These are phyloP conservation scores for Pachypanchax playfairii DNA, from an alignment of 2,113 vertebrate species.

Conservation along the genomic window DNA sequence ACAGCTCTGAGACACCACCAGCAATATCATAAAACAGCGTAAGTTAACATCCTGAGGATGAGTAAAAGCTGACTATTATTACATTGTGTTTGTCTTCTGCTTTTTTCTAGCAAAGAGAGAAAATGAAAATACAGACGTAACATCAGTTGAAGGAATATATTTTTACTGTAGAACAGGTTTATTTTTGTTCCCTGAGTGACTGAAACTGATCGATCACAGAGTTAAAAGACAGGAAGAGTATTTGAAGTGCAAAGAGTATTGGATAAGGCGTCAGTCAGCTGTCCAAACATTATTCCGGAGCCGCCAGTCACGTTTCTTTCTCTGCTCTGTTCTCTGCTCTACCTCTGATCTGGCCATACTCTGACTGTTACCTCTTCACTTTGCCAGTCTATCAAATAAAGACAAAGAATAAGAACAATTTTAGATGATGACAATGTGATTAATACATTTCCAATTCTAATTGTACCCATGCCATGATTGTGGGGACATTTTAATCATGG, in stretches of 20 bases:
- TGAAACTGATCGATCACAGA: conserved; percentile 60
- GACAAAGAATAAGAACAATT: too few species aligned
- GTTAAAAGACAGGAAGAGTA: conserved; percentile 16
- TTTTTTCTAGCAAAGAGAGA: conserved; percentile 22
- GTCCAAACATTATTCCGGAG: conserved; percentile 58
- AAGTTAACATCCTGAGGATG: conserved; percentile 6
- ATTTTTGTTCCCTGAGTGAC: conserved; percentile 55
- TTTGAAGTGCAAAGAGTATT: conserved; percentile 54
- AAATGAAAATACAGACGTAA: conserved; percentile 12
- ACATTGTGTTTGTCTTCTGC: too few species aligned
- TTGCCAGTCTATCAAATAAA: conserved; percentile 48
- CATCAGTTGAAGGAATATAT: conserved; percentile 39
- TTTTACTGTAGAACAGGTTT: conserved; percentile 56
- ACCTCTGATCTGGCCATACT: conserved; percentile 12
- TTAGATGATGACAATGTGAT: too few species aligned
- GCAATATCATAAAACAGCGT: neutral
- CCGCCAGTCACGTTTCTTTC: conserved; percentile 34
- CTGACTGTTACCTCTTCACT: conserved; percentile 40
- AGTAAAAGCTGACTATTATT: conserved; percentile 12
- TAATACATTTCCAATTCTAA: too few species aligned
- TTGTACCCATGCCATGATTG: too few species aligned
- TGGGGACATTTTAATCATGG: too few species aligned
- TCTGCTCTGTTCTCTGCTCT: conserved; percentile 8
- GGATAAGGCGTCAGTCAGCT: conserved; percentile 69
- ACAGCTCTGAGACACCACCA: conserved; percentile 35